phyloP scores from a whole-genome alignment of 2,888 invertebrate species.

The Aphodius granarius region DNA sequence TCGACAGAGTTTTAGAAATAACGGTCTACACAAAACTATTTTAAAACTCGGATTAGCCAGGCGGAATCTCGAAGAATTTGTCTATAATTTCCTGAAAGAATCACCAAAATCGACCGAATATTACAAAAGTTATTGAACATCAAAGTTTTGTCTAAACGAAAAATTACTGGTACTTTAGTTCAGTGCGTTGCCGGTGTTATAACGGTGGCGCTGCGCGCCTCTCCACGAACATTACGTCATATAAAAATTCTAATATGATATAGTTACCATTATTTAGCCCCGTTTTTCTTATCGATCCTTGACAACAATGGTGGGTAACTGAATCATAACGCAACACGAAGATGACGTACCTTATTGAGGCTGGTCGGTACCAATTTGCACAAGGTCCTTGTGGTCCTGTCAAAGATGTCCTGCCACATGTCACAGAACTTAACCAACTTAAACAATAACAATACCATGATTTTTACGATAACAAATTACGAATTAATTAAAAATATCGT shows the following conservation, averaged over 20 bases:
- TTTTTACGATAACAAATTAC: neutral
- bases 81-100: too few species aligned
- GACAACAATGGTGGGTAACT: neutral
- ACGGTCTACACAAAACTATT: too few species aligned
- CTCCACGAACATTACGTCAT: neutral
- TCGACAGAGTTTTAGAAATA: too few species aligned
- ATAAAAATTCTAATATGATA: neutral
- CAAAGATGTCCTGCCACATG: slow-evolving; percentile 8
- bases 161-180: too few species aligned
- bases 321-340: neutral
- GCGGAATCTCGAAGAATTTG: too few species aligned
- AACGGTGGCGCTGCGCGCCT: too few species aligned
- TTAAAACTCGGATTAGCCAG: too few species aligned
- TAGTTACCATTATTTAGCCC: neutral
- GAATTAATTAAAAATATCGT: neutral
- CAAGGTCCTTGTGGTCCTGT: slow-evolving; percentile 5
- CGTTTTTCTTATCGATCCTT: neutral
- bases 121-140: too few species aligned
- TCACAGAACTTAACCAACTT: neutral
- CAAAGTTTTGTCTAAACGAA: too few species aligned
- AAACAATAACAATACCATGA: neutral
- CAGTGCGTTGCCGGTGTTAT: neutral
- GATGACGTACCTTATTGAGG: neutral
- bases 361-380: neutral
- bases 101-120: too few species aligned